phyloP scores from a whole-genome alignment of 1,140 invertebrate species.

The Listronotus oregonensis region DNA sequence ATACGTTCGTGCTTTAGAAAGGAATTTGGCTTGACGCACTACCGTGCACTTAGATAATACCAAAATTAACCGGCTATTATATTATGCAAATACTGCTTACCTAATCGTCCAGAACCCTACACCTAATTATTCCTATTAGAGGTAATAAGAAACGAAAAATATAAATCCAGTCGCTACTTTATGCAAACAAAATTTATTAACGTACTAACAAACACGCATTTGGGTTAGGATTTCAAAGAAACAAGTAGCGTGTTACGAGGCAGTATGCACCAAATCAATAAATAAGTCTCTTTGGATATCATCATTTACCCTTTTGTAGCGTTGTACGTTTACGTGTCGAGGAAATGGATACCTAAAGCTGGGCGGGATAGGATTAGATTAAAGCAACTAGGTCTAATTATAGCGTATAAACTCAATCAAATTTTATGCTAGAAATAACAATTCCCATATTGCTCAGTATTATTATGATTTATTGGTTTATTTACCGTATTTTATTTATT shows the following conservation, averaged over 20 bases:
- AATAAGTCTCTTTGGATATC: conserved; percentile 35
- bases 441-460: too few relatives aligned
- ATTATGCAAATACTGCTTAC: too few relatives aligned
- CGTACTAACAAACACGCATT: conserved; percentile 18
- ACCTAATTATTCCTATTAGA: too few relatives aligned
- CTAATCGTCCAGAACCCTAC: too few relatives aligned
- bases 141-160: conserved; percentile 3
- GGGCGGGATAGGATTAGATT: conserved; percentile 30
- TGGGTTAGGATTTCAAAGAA: conserved; percentile 31
- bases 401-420: neutral
- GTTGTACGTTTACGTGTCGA: conserved; percentile 27
- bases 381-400: conserved; percentile 18
- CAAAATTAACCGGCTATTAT: too few relatives aligned
- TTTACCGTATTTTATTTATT: too few relatives aligned
- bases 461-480: too few relatives aligned
- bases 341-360: conserved; percentile 33
- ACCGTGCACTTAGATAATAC: too few relatives aligned
- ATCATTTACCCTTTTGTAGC: conserved; percentile 27
- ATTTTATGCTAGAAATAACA: too few relatives aligned
- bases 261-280: conserved; percentile 34
- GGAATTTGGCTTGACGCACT: too few relatives aligned
- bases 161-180: neutral
- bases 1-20: too few relatives aligned
- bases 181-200: conserved; percentile 24
- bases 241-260: conserved; percentile 26